Base-by-base conservation (phyloP, 2,888 invertebrate genomes). In the Lacanobia wlatinum region DNA sequence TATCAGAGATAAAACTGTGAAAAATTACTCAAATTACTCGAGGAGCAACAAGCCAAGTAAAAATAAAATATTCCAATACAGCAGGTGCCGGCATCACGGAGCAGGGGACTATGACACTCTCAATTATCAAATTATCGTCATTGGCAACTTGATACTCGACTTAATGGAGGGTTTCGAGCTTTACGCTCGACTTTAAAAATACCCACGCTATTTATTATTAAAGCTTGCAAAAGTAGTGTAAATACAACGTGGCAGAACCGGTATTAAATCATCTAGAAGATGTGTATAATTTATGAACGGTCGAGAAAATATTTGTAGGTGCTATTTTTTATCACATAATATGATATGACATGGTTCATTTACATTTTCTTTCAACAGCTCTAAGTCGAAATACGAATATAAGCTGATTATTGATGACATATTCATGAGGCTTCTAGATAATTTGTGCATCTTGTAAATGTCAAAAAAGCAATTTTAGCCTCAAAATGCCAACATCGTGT, bases 51-150 rank as follows among this genome's bases (percentile, higher is more conserved):
- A 64, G 67, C 56, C 60, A 34, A 68, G 70, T 70, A 76, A 73
- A 76, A 70, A 75, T 71, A 76, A 79, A 64, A 66, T 70, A 73
- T 78, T 78, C 38, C 76, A 74, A 82, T 78, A 80, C 58, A 82
- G 89, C 91, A 91, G 91, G 89, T 91, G 92, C 87, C 82, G 85
- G 87, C 84, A 83, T 81, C 79, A 67, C 55, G 78, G 72, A 68
- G 67, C 81, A 73, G 72, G 69, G 70, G 70, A 85, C 90, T 90
- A 90, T 91, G 92, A 93, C 92, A 92, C 90, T 88, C 88, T 88
- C 93, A 94, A 94, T 95, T 93, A 94, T 92, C 92, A 93, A 94
- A 94, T 94, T 93, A 94, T 92, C 92, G 87, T 91, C 90, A 92
- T 91, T 90, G 91, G 89, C 87, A 92, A 92, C 91, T 89, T 89